Conservation (phyloP, 2,888 invertebrate genomes). For the Cerceris rybyensis region DNA sequence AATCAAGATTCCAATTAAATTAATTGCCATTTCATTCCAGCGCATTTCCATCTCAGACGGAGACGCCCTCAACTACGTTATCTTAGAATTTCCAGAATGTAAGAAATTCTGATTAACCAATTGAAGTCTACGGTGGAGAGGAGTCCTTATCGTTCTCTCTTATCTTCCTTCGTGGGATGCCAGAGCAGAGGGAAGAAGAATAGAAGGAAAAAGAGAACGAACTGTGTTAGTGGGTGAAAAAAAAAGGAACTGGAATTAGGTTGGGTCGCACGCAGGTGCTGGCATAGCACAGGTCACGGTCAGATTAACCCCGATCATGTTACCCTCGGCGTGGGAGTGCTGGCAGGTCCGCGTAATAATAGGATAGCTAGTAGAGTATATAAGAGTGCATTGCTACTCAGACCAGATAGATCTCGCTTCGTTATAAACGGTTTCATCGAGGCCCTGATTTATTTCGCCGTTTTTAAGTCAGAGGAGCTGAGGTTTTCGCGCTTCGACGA, state of each 20-base stretch:
- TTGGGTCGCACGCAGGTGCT: slow-evolving; percentile 73
- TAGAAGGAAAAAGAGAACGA: slow-evolving; percentile 21
- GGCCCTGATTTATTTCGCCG: slow-evolving; percentile 67
- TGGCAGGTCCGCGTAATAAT: slow-evolving; percentile 78
- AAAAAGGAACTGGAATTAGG: slow-evolving; percentile 64
- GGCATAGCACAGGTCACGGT: slow-evolving; percentile 78
- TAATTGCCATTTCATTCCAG: no score
- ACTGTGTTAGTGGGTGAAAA: slow-evolving; percentile 22
- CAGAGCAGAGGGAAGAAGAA: slow-evolving; percentile 7
- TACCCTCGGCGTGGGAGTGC: slow-evolving; percentile 81
- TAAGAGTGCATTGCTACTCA: slow-evolving; percentile 55
- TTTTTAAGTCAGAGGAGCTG: slow-evolving; percentile 42
- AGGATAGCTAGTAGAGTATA: slow-evolving; percentile 73
- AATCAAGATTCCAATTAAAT: no score
- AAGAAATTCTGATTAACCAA: slow-evolving; percentile 52
- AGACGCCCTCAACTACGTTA: background rate
- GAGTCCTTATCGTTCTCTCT: slow-evolving; percentile 45
- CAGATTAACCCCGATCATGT: slow-evolving; percentile 81
- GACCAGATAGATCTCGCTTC: slow-evolving; percentile 65
- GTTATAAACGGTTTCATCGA: slow-evolving; percentile 73
- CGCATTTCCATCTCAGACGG: no score
- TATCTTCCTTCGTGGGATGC: slow-evolving; percentile 48
- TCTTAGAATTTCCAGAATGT: slow-evolving; percentile 28
- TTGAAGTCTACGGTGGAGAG: slow-evolving; percentile 18
- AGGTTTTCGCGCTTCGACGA: slow-evolving; percentile 14